A percentile compares a stretch with the other conserved stretches of the same genome.
phyloP scores from a whole-genome alignment of 2,888 invertebrate species.

The Julus scandinavius region DNA sequence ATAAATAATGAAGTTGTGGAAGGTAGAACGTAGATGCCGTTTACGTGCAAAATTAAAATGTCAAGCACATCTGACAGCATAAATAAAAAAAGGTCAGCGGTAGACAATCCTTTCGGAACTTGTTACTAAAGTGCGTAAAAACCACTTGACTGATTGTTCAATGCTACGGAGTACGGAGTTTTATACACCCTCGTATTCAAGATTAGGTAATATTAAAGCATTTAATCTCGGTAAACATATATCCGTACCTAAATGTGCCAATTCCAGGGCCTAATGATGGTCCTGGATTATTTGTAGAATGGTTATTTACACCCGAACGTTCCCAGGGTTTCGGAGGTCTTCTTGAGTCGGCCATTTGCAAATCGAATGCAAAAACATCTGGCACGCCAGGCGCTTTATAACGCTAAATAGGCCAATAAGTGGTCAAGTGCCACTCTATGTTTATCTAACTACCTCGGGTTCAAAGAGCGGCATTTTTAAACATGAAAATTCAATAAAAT shows the following conservation, averaged over 20 bases:
- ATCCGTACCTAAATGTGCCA: not conserved
- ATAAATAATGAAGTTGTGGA: too few relatives aligned
- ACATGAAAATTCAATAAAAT: not conserved
- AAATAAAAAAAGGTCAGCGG: too few relatives aligned
- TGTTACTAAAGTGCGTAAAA: too few relatives aligned
- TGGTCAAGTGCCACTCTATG: not conserved
- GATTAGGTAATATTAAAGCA: not conserved
- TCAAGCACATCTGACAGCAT: too few relatives aligned
- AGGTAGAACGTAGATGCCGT: too few relatives aligned
- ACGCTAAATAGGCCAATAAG: not conserved
- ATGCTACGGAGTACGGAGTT: too few relatives aligned
- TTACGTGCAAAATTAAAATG: too few relatives aligned
- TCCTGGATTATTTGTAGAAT: conserved; percentile 46
- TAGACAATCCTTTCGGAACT: too few relatives aligned
- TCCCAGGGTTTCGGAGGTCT: conserved; percentile 52
- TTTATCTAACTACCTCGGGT: not conserved
- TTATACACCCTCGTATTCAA: too few relatives aligned
- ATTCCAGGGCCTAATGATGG: not conserved
- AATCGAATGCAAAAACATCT: not conserved
- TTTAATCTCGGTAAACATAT: not conserved
- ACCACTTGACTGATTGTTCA: too few relatives aligned
- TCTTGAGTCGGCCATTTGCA: conserved; percentile 7
- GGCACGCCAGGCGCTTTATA: not conserved
- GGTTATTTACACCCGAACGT: conserved; percentile 22
- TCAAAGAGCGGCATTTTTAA: not conserved